A percentile compares a stretch with the other conserved stretches of the same genome.
Conservation (phyloP, 2,113 vertebrate genomes). For the Malurus alboscapulatus region DNA sequence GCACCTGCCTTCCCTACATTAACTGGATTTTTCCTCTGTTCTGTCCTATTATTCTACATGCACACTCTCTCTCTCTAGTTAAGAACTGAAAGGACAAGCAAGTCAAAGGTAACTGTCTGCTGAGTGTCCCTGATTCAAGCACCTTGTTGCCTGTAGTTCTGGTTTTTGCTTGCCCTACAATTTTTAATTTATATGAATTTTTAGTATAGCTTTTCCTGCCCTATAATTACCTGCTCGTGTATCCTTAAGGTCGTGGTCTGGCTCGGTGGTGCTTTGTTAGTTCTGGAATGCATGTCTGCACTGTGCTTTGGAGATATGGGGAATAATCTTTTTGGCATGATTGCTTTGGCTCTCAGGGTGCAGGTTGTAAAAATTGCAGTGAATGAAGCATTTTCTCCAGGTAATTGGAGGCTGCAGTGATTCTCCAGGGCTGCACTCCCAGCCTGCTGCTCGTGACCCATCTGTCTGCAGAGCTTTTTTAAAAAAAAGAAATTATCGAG, state of each 20-base stretch:
- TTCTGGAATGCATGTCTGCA: conserved; percentile 16
- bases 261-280: neutral
- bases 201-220: neutral
- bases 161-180: neutral
- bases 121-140: neutral
- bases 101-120: conserved; percentile 85
- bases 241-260: neutral
- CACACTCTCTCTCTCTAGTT: conserved; percentile 86
- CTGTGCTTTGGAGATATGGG: neutral
- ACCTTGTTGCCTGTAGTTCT: neutral
- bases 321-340: conserved; percentile 1
- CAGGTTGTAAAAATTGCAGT: neutral
- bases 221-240: neutral
- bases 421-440: neutral
- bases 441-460: neutral
- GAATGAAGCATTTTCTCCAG: neutral
- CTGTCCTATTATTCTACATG: conserved; percentile 77
- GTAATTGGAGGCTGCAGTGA: neutral
- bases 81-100: conserved; percentile 92
- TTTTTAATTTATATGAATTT: too few relatives aligned
- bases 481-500: neutral
- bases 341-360: neutral
- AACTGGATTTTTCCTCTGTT: conserved; percentile 74
- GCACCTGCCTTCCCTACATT: conserved; percentile 66
- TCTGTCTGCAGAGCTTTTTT: neutral